Percentiles rank a stretch among this genome's conserved stretches.
These are phyloP conservation scores for Drosophila asahinai DNA, from an alignment of 1,140 invertebrate species.

Conservation along the genomic window DNA sequence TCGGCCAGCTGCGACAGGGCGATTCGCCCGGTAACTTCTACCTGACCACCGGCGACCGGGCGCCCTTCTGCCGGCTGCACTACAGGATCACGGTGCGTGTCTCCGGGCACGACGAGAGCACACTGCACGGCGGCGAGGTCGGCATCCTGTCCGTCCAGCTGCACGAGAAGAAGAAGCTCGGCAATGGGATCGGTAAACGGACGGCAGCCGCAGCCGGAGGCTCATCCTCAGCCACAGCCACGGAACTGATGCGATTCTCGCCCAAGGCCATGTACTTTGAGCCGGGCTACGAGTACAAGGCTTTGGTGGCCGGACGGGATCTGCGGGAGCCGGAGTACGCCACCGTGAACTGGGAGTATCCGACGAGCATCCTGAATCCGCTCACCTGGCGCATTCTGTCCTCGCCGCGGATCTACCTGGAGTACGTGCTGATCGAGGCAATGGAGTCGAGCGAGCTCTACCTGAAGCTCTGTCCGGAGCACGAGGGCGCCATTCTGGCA, in stretches of 20 bases:
- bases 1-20: constrained; percentile 85
- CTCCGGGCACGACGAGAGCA: constrained; percentile 90
- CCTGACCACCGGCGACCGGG: constrained; percentile 88
- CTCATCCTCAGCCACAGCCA: constrained; percentile 67
- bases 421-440: constrained; percentile 90
- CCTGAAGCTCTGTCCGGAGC: constrained; percentile 87
- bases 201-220: background rate
- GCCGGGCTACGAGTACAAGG: constrained; percentile 89
- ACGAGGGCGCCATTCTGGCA: constrained; percentile 86
- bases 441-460: constrained; percentile 87
- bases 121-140: constrained; percentile 91
- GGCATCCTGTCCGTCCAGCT: constrained; percentile 88
- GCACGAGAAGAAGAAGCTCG: constrained; percentile 85
- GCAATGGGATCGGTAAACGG: constrained; percentile 41
- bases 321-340: constrained; percentile 88
- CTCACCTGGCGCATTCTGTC: constrained; percentile 92
- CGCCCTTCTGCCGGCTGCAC: constrained; percentile 91
- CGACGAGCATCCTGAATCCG: constrained; percentile 91
- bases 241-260: constrained; percentile 87
- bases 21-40: constrained; percentile 86
- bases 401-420: constrained; percentile 89
- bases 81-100: constrained; percentile 91
- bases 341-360: constrained; percentile 91
- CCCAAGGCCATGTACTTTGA: constrained; percentile 87
- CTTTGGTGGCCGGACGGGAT: constrained; percentile 89